A percentile compares a stretch with the other conserved stretches of the same genome.
Conservation (phyloP, 2,113 vertebrate genomes). For the Galeopterus variegatus region DNA sequence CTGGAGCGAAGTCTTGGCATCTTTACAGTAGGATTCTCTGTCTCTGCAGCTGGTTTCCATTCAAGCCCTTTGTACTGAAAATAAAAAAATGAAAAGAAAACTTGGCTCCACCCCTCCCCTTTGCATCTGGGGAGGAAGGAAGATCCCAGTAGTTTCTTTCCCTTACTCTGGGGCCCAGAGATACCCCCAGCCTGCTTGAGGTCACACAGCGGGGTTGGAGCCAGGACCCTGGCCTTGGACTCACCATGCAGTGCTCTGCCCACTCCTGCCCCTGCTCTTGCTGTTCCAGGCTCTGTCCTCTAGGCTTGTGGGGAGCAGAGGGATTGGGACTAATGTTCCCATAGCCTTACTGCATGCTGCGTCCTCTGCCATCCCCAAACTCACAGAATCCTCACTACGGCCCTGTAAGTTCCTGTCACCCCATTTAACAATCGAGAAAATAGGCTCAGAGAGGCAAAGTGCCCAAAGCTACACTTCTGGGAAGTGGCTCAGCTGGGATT, state of each 20-base stretch:
- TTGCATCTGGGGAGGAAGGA: not conserved
- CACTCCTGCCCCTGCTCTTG: fast-evolving
- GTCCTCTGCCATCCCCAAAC: not conserved
- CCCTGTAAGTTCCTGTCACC: not conserved
- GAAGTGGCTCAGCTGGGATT: not conserved
- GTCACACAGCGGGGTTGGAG: slow-evolving; percentile 53
- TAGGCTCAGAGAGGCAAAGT: not conserved
- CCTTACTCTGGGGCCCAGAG: slow-evolving; percentile 40
- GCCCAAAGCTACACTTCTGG: not conserved
- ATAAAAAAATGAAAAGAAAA: slow-evolving; percentile 52
- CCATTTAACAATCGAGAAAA: not conserved
- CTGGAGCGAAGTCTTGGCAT: not conserved
- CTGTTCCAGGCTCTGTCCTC: not conserved
- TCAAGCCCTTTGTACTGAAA: slow-evolving; percentile 73
- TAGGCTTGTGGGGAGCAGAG: not conserved
- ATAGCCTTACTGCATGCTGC: not conserved
- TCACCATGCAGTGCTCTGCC: not conserved
- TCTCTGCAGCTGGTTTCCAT: slow-evolving; percentile 76
- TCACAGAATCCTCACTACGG: not conserved
- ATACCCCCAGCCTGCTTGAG: not conserved
- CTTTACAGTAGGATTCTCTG: slow-evolving; percentile 71
- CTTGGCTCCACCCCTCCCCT: not conserved
- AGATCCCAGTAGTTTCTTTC: not conserved
- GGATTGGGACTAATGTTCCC: not conserved
- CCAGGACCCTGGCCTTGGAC: not conserved